Base-by-base conservation (phyloP, 2,797 vertebrate genomes). In the Acanthurus lineatus region DNA sequence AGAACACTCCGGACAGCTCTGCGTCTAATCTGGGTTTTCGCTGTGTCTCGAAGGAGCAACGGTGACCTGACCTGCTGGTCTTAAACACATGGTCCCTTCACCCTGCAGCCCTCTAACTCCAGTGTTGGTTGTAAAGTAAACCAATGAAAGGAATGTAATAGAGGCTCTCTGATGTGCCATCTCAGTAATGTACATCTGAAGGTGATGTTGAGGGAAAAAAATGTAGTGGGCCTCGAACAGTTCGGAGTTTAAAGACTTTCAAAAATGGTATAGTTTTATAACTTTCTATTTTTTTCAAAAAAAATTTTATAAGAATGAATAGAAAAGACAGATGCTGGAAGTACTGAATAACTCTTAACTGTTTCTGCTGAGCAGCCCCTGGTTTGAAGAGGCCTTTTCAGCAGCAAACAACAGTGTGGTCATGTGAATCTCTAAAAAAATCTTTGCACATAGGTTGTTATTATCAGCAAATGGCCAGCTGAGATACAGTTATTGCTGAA, bases 11-110 rank as follows among this genome's bases (percentile, higher is more conserved):
- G 0, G 97, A 99, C 90, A 99, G 98, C 90, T 97, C 98, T 0
- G 94, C 98, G 1, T 99, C 98, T 1, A 99, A 99, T 76, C 96
- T 99, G 83, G 98, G 98, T 6, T 99, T 99, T 91, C 98, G 98
- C 78, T 99, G 98, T 5, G 96, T 94, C 0, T 96, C 96, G 0
- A 83, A 81, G 61, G 16, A n/a, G 17, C 66, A 42, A 35, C 91
- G 73, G 0, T 94, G 88, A 94, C 82, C 47, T 53, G 65, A 77
- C 3, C 56, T 59, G 56, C 67, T 77, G 14, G 9, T 73, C 48
- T 79, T 72, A 5, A 76, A 73, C 52, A 70, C 45, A 42, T 19
- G 32, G 9, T 60, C 17, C 8, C 9, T 68, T 54, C 12, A 47
- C 68, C 63, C 25, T 42, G 19, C 42, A 80, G 62, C 38, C 71